phyloP scores from a whole-genome alignment of 1,140 invertebrate genomes.

The Saccostrea glomerata region DNA sequence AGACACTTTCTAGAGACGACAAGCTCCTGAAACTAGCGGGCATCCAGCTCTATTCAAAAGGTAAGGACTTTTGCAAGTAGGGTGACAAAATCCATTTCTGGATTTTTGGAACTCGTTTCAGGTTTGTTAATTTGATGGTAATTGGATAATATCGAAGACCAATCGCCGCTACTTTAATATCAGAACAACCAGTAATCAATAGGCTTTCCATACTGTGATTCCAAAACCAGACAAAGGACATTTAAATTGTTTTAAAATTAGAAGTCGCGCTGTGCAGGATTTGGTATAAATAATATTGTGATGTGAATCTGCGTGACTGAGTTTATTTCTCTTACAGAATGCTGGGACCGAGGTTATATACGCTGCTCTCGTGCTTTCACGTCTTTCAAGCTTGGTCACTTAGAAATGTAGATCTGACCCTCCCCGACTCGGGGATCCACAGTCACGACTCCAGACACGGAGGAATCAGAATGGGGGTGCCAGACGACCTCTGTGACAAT shows the following conservation, averaged over 20 bases:
- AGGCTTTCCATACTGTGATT: not conserved
- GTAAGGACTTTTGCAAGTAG: not conserved
- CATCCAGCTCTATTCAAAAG: not conserved
- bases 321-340: not conserved
- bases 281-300: not conserved
- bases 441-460: slow-evolving; percentile 20
- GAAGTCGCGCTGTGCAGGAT: not conserved
- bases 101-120: not conserved
- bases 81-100: not conserved
- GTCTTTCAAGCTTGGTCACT: not conserved
- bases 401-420: not conserved
- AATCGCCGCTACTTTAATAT: not conserved
- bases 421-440: not conserved
- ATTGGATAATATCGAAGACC: slow-evolving; percentile 6
- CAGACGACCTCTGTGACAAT: slow-evolving; percentile 35
- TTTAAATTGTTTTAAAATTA: slow-evolving; percentile 34
- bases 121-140: not conserved
- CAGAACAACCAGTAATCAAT: not conserved
- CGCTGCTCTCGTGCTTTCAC: not conserved
- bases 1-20: not conserved
- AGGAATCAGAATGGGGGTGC: slow-evolving; percentile 36
- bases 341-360: not conserved
- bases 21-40: not conserved
- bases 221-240: not conserved
- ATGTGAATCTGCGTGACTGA: not conserved